Percentiles rank a stretch among this genome's conserved stretches.
Evolutionary conservation across 2,888 invertebrate species (phyloP).

Genomic region (Lottia gigantea): DNA sequence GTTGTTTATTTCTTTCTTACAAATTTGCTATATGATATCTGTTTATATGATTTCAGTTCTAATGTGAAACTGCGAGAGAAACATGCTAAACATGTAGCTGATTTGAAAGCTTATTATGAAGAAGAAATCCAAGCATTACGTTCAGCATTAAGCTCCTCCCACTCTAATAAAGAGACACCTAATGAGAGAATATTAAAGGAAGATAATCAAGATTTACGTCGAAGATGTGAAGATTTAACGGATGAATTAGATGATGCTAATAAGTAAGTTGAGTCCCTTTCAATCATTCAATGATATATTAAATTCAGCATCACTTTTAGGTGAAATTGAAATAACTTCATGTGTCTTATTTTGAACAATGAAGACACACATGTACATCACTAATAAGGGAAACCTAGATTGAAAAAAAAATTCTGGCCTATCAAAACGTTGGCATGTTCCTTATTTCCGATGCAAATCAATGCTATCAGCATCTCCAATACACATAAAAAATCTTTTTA

Average conservation of each 20-base stretch:
- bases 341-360: no score
- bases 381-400: no score
- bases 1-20: no score
- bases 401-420: no score
- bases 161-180: slow-evolving; percentile 26
- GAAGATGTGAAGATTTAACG: slow-evolving; percentile 43
- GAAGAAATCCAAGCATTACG: slow-evolving; percentile 54
- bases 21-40: neutral
- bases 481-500: no score
- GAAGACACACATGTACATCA: no score
- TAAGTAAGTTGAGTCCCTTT: slow-evolving; percentile 33
- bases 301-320: no score
- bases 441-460: no score
- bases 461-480: no score
- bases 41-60: slow-evolving; percentile 31
- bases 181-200: slow-evolving; percentile 38
- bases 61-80: slow-evolving; percentile 55
- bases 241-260: slow-evolving; percentile 44
- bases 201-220: slow-evolving; percentile 47
- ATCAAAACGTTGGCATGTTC: no score
- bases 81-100: slow-evolving; percentile 59
- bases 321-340: no score
- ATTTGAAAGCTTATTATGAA: slow-evolving; percentile 60
- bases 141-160: slow-evolving; percentile 35
- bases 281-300: no score